Evolutionary conservation across 2,113 vertebrate species (phyloP).

Genomic region (Carassius gibelio): DNA sequence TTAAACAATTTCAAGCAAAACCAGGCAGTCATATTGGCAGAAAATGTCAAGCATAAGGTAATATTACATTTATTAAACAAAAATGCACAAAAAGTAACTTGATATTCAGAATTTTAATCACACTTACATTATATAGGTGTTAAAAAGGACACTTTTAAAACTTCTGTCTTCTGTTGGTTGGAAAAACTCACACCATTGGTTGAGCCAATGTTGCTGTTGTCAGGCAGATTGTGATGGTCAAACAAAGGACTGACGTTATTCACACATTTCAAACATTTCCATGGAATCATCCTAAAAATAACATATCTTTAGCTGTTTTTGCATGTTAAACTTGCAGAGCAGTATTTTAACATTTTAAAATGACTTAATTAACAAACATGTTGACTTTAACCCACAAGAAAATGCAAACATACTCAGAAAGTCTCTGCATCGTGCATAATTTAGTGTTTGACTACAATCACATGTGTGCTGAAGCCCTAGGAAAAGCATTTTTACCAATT

Average conservation of each 20-base stretch:
- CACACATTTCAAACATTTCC: background rate
- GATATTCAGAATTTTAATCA: background rate
- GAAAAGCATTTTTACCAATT: constrained; percentile 52
- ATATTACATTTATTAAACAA: background rate
- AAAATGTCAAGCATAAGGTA: too few species aligned
- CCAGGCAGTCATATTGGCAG: too few species aligned
- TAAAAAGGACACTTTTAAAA: background rate
- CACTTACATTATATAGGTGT: background rate
- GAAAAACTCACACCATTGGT: background rate
- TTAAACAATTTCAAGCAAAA: background rate
- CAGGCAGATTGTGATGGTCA: background rate
- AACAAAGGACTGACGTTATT: background rate
- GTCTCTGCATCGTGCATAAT: background rate
- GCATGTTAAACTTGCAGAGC: background rate
- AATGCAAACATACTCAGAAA: background rate
- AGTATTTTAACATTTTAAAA: background rate
- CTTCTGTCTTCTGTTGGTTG: background rate
- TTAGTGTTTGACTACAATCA: background rate
- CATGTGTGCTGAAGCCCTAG: background rate
- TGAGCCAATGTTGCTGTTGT: background rate
- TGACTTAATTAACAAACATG: background rate
- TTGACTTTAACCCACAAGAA: background rate
- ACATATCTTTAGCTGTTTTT: background rate
- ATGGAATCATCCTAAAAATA: background rate
- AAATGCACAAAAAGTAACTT: background rate